Conservation (phyloP, 53 echinoderm and acorn worm genomes). For the Holothuria scabra region DNA sequence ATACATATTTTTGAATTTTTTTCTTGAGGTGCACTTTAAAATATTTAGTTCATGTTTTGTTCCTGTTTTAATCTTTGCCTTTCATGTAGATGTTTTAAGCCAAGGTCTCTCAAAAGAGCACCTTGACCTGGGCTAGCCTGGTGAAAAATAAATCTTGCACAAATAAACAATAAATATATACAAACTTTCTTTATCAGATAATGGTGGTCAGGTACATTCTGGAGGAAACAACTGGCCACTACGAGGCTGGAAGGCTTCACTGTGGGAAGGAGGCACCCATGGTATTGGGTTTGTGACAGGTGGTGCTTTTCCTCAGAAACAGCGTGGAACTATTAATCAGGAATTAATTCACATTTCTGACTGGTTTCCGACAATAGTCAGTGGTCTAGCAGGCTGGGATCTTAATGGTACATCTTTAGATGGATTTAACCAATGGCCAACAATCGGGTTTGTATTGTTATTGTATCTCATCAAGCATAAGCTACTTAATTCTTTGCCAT, state of each 20-base stretch:
- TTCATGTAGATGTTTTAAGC: no score
- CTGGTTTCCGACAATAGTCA: slow-evolving; percentile 77
- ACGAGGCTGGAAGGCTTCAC: slow-evolving; percentile 62
- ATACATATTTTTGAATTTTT: no score
- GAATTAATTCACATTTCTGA: slow-evolving; percentile 72
- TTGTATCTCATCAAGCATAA: no score
- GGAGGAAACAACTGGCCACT: slow-evolving; percentile 82
- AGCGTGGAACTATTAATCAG: slow-evolving; percentile 50
- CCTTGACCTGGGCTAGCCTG: no score
- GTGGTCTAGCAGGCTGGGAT: slow-evolving; percentile 60
- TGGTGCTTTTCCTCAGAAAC: slow-evolving; percentile 35
- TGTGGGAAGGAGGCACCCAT: slow-evolving; percentile 82
- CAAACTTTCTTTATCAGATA: slow-evolving; percentile 46
- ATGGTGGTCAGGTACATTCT: slow-evolving; percentile 62
- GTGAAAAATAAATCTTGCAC: no score
- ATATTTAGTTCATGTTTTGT: no score
- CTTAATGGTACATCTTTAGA: slow-evolving; percentile 56
- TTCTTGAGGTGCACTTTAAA: no score
- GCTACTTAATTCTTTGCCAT: no score
- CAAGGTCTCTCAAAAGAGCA: no score
- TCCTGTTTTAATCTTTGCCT: no score
- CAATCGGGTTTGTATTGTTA: slow-evolving; percentile 45
- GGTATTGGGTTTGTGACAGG: slow-evolving; percentile 73
- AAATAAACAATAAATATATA: no score
- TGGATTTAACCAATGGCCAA: slow-evolving; percentile 69